phyloP scores from a whole-genome alignment of 2,888 invertebrate genomes.

The Eustalomyia histrio region DNA sequence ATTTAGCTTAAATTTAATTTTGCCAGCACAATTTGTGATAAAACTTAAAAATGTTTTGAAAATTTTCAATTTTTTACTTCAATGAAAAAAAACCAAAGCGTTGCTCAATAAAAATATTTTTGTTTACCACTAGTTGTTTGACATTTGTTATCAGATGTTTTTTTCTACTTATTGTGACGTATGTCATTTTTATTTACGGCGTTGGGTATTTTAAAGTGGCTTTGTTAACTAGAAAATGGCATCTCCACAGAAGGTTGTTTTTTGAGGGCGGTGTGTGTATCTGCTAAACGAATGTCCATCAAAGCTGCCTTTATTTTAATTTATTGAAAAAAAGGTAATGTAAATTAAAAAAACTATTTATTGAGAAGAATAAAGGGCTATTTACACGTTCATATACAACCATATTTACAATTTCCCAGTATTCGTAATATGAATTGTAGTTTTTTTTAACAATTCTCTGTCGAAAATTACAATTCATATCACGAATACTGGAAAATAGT shows the following conservation, averaged over 20 bases:
- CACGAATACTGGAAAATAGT: too few species aligned
- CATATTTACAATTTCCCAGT: too few species aligned
- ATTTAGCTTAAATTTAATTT: slow-evolving; percentile 27
- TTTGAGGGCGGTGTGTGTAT: too few species aligned
- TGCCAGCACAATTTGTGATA: slow-evolving; percentile 44
- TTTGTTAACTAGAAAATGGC: neutral
- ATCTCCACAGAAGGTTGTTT: slow-evolving; percentile 20
- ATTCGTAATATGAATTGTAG: too few species aligned
- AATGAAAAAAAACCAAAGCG: slow-evolving; percentile 58
- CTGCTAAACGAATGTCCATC: too few species aligned
- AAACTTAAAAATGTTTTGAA: slow-evolving; percentile 52
- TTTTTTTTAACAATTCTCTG: too few species aligned
- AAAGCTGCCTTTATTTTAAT: too few species aligned
- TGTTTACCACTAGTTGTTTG: slow-evolving; percentile 63
- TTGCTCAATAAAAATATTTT: slow-evolving; percentile 66
- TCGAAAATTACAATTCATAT: too few species aligned
- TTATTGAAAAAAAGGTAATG: too few species aligned
- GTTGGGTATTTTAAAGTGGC: neutral
- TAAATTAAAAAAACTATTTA: too few species aligned
- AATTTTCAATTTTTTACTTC: slow-evolving; percentile 40
- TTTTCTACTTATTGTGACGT: slow-evolving; percentile 37
- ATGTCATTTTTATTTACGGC: slow-evolving; percentile 21
- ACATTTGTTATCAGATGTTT: slow-evolving; percentile 65
- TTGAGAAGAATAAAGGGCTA: too few species aligned
- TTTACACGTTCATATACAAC: too few species aligned